Percentiles rank a stretch among this genome's conserved stretches.
These are phyloP conservation scores for Nemurella pictetii DNA, from an alignment of 2,888 invertebrate genomes.

Conservation along the genomic window DNA sequence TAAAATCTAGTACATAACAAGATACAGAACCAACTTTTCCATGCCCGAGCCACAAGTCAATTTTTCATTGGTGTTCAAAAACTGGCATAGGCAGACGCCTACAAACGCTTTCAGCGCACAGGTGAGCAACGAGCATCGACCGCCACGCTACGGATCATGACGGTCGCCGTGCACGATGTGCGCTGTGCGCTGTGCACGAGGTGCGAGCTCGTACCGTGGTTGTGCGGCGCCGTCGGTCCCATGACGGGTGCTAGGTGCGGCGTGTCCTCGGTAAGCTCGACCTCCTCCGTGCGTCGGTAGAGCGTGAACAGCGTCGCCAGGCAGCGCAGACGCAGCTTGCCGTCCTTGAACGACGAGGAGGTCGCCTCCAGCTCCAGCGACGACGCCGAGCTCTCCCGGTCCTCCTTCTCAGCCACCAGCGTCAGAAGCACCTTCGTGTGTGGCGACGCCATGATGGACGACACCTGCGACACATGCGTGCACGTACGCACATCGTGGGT, in stretches of 20 bases:
- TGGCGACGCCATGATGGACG: background rate
- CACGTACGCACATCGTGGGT: too few species aligned
- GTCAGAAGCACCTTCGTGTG: constrained; percentile 1
- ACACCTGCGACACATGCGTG: background rate
- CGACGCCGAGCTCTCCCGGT: constrained; percentile 33
- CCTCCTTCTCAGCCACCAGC: constrained; percentile 24
- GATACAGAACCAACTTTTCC: too few species aligned
- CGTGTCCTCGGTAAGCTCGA: constrained; percentile 62
- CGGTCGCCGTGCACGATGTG: too few species aligned
- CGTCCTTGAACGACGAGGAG: constrained; percentile 44
- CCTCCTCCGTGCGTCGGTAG: constrained; percentile 63
- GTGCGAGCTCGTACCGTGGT: too few species aligned
- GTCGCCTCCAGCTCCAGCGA: constrained; percentile 53
- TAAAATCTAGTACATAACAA: too few species aligned
- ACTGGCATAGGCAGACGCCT: too few species aligned
- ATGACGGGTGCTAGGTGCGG: constrained; percentile 66
- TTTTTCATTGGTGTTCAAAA: too few species aligned
- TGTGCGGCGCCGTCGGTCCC: constrained; percentile 54
- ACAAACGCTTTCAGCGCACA: too few species aligned
- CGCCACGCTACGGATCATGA: too few species aligned
- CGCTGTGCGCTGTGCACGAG: too few species aligned
- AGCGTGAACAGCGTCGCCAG: constrained; percentile 66
- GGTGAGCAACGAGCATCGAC: too few species aligned
- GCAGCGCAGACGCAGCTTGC: constrained; percentile 57
- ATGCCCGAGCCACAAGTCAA: too few species aligned